Evolutionary conservation across 2,113 vertebrate genomes (phyloP).

Genomic region (Lathamus discolor): DNA sequence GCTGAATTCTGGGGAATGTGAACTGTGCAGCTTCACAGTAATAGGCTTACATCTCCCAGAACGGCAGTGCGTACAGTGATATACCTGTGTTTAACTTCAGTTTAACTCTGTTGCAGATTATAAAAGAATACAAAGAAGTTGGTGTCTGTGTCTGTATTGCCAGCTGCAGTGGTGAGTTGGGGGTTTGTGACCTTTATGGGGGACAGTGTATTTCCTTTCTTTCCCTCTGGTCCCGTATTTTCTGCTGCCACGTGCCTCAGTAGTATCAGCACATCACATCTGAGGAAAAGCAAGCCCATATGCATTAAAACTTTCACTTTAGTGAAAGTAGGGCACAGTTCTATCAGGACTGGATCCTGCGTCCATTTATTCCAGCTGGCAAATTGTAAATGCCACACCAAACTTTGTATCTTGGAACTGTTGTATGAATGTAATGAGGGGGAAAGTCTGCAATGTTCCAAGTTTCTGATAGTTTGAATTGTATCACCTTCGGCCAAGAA

Average conservation of each 20-base stretch:
- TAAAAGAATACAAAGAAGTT: conserved; percentile 86
- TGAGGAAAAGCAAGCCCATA: neutral
- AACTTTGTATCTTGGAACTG: neutral
- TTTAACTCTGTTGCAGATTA: conserved; percentile 80
- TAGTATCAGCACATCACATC: neutral
- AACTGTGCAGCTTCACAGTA: neutral
- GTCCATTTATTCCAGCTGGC: neutral
- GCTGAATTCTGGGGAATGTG: neutral
- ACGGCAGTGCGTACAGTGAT: neutral
- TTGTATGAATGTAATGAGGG: neutral
- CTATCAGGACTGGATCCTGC: neutral
- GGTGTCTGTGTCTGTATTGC: conserved; percentile 84
- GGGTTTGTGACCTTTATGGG: neutral
- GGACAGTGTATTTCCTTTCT: neutral
- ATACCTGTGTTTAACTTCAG: neutral
- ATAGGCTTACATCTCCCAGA: neutral
- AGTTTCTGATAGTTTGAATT: neutral
- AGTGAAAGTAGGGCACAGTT: neutral
- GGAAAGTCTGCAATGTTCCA: neutral
- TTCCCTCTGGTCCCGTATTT: neutral
- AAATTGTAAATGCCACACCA: neutral
- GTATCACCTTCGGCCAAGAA: neutral
- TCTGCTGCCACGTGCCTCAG: neutral
- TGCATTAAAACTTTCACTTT: neutral
- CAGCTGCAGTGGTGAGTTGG: conserved; percentile 84